Evolutionary conservation across 2,797 vertebrate species (phyloP), one percentile per base, ranked within the genome.

Genomic region (Artibeus lituratus): DNA sequence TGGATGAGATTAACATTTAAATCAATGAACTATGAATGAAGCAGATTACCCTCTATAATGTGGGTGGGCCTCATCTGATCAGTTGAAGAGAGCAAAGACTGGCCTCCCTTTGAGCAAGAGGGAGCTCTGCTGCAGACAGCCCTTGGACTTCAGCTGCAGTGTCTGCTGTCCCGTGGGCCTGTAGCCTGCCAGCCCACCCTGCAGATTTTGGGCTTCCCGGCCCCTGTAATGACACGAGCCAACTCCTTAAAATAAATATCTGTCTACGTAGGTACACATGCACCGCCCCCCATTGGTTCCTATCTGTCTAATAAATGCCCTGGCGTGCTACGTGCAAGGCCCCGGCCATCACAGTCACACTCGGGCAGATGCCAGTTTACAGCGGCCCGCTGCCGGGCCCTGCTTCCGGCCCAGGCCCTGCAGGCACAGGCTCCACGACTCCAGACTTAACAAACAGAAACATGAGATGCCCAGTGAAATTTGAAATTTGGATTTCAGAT

Each of bases 401-500:
- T 19, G 10, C 47, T 47, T 3, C 67, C 47, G 42, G 26, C 49
- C n/a, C 55, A 51, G n/a, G 55, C 70, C 51, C 49, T 39, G 15
- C 32, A 37, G 59, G 26, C 37, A 42, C 29, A 2, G 21, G 35
- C 57, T 69, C 70, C 42, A 32, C 37, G 37, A 35, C 10, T 10
- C 49, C n/a, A 53, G 29, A 47, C 29, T 89, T 59, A 57, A 80
- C 57, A 93, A 94, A 59, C 51, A 69, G 85, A 93, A 59, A 82
- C 59, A 72, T 0, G 67, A 26, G 29, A 16, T 47, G 18, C n/a
- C 21, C 32, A 67, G 26, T 72, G 55, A 35, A 47, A 76, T 91
- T 24, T 97, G 29, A 86, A 84, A 74, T 87, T 44, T 96, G n/a
- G 77, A 82, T 87, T 90, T 93, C 39, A 73, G 85, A 72, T 70